Evolutionary conservation across 2,888 invertebrate species (phyloP).

Genomic region (Nomada flava): DNA sequence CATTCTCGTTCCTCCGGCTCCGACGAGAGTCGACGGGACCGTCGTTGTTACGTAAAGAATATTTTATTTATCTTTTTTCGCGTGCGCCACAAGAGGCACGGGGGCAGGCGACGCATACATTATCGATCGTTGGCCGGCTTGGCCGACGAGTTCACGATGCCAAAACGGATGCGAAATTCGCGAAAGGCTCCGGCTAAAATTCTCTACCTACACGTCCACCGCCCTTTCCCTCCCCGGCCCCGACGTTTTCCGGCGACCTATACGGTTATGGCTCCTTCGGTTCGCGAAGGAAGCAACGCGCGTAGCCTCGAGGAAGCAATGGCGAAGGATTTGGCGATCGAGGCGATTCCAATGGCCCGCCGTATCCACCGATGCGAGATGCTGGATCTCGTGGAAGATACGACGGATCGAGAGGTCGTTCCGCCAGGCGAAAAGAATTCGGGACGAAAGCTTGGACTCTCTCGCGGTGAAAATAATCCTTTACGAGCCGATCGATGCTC

Average conservation of each 20-base stretch:
- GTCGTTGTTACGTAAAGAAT: slow-evolving; percentile 37
- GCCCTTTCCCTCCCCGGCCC: slow-evolving; percentile 13
- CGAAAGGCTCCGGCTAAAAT: slow-evolving; percentile 52
- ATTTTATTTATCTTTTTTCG: slow-evolving; percentile 54
- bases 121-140: slow-evolving; percentile 67
- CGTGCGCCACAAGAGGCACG: slow-evolving; percentile 2
- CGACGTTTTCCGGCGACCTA: slow-evolving; percentile 27
- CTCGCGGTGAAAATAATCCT: slow-evolving; percentile 45
- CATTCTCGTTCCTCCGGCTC: neutral
- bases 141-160: slow-evolving; percentile 57
- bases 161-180: slow-evolving; percentile 73
- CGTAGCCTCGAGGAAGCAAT: neutral
- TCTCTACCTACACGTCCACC: slow-evolving; percentile 6
- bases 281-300: neutral
- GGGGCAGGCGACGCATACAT: slow-evolving; percentile 66
- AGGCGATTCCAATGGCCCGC: neutral
- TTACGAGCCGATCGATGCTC: slow-evolving; percentile 34
- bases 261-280: slow-evolving; percentile 31
- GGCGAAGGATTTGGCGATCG: slow-evolving; percentile 21
- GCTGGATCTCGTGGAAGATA: slow-evolving; percentile 6
- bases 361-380: neutral
- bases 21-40: neutral
- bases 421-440: neutral
- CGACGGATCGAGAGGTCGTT: slow-evolving; percentile 17
- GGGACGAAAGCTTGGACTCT: neutral